Evolutionary conservation across 2,797 vertebrate genomes (phyloP).

Genomic region (Acrossocheilus wenchowensis): DNA sequence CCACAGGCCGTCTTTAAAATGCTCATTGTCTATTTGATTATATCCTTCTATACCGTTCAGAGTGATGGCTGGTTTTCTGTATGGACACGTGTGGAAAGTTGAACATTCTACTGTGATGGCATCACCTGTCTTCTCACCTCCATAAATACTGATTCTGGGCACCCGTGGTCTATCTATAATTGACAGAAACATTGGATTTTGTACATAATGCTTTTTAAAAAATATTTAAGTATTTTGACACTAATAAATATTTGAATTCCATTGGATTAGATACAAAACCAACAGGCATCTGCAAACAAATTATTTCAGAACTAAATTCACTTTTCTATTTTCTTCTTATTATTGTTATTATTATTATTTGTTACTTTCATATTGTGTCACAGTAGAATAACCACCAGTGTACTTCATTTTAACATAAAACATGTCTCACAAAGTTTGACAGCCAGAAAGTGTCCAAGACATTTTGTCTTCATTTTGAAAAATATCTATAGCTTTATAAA

Average conservation of each 20-base stretch:
- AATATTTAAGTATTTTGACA: neutral
- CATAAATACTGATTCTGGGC: conserved; percentile 16
- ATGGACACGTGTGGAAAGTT: conserved; percentile 31
- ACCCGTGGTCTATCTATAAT: neutral
- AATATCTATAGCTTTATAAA: no score
- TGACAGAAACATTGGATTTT: neutral
- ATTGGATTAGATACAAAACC: neutral
- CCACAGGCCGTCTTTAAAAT: neutral
- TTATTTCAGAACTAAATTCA: neutral
- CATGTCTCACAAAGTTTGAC: no score
- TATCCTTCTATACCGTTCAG: conserved; percentile 14
- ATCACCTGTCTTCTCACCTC: neutral
- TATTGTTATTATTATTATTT: no score
- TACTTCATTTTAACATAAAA: no score
- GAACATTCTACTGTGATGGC: neutral
- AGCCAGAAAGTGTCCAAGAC: no score
- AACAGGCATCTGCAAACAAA: neutral
- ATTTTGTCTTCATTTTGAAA: neutral
- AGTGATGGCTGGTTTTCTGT: neutral
- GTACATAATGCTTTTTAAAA: neutral
- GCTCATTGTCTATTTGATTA: rapidly evolving
- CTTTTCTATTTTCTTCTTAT: neutral
- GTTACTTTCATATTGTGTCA: no score
- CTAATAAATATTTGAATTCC: neutral
- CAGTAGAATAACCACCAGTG: no score